Evolutionary conservation across 2,888 invertebrate species (phyloP), one percentile per base, ranked within the genome.

Genomic region (Hymenopus coronatus): DNA sequence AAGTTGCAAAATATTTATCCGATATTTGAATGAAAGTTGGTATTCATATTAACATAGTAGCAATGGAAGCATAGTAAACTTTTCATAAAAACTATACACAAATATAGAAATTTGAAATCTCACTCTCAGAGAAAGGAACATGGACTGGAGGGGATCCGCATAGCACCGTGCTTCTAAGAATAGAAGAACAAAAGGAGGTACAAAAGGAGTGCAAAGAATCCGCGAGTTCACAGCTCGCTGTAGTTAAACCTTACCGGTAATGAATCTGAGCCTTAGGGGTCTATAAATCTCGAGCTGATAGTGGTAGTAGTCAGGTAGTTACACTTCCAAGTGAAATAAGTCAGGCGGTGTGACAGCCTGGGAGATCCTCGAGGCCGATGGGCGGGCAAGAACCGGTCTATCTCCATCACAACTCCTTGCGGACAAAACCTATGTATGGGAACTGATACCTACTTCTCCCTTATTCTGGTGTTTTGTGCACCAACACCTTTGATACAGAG

Each of bases 191-290:
- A 70, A 70, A 70, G 8, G 25, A 70, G 25, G 0, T 70, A 70
- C 54, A 70, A 20, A 25, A 25, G 54, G 54, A 70, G 54, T 70
- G 54, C 20, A 70, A 70, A 70, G 54, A 70, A 70, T 70, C 54
- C 54, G 54, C 54, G 25, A 70, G 54, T 70, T 70, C 54, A 70
- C 54, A 70, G 54, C 25, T 70, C 54, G 27, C 27, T 12, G 46
- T 85, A 85, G 85, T 85, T 54, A 85, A 85, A 85, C 85, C 54
- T 40, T 85, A 85, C 85, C 30, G 85, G 85, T 54, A 85, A 85
- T 85, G 85, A 85, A 86, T 86, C 86, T 9, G 28, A 81, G 54
- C 85, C 54, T 46, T 28, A 14, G 86, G 86, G 70, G 28, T 28
- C 54, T 28, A 86, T 86, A 86, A 81, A 86, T 86, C 86, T 70